These are phyloP conservation scores for Drosophila dunni DNA, from an alignment of 1,140 invertebrate genomes.

Conservation along the genomic window DNA sequence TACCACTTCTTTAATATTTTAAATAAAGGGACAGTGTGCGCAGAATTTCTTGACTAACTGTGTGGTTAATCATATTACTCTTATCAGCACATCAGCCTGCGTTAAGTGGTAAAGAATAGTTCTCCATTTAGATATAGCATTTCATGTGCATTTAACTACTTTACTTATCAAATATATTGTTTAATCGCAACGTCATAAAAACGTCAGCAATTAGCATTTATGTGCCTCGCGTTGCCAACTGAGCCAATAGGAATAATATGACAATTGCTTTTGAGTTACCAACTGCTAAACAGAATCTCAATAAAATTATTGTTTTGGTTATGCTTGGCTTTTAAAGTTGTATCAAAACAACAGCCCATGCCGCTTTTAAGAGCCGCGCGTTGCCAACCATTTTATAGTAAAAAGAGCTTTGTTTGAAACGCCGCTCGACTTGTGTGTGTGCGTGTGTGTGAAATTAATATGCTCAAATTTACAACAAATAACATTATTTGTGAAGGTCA, in stretches of 20 bases:
- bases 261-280: neutral
- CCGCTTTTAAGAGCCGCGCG: neutral
- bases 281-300: neutral
- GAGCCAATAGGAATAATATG: neutral
- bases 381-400: conserved; percentile 17
- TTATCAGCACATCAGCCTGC: conserved; percentile 28
- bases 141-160: conserved; percentile 7
- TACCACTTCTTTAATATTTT: too few relatives aligned
- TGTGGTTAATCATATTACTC: conserved; percentile 5
- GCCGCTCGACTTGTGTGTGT: conserved; percentile 22
- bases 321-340: neutral
- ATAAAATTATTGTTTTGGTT: neutral
- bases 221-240: conserved; percentile 8
- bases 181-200: conserved; percentile 35
- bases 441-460: conserved; percentile 23
- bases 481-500: conserved; percentile 50
- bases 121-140: conserved; percentile 14
- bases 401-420: conserved; percentile 36
- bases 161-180: conserved; percentile 40
- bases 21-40: neutral
- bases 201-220: conserved; percentile 25
- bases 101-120: neutral
- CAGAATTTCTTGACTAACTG: neutral
- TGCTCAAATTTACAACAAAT: conserved; percentile 17
- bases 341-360: neutral